These are phyloP conservation scores for Falco cherrug DNA, from an alignment of 2,797 vertebrate species.

Conservation along the genomic window DNA sequence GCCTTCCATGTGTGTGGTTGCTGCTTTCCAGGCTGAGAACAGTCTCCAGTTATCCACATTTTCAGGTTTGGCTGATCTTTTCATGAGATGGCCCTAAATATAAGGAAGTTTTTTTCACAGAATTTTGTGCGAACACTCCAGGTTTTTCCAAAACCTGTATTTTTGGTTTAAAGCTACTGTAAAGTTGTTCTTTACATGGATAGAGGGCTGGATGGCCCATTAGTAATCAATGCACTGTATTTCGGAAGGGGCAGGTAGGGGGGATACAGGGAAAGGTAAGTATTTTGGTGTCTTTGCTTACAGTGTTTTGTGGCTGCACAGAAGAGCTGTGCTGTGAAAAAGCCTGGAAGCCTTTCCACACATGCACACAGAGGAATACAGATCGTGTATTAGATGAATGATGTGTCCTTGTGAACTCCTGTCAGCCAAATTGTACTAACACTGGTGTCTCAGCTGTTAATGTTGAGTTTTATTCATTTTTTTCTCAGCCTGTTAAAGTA, in stretches of 20 bases:
- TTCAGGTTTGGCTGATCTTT: neutral
- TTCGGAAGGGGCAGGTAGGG: neutral
- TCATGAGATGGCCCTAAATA: neutral
- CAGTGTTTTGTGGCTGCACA: neutral
- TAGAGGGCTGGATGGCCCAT: neutral
- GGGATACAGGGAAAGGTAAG: neutral
- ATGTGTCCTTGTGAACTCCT: neutral
- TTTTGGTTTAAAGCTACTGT: neutral
- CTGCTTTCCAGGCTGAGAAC: neutral
- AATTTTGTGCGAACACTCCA: neutral
- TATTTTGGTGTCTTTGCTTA: neutral
- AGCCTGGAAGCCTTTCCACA: neutral
- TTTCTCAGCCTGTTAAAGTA: neutral
- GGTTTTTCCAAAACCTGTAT: neutral
- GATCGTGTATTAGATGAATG: fast-evolving
- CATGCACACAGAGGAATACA: fast-evolving
- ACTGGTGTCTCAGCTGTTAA: neutral
- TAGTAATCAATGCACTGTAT: neutral
- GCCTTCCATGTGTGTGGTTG: neutral
- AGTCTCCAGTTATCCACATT: neutral
- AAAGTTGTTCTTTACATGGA: neutral
- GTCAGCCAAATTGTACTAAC: neutral
- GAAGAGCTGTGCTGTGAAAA: neutral
- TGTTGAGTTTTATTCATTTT: neutral
- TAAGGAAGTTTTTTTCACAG: neutral